Conservation (phyloP, 37 sponge, comb jelly and placozoan species). For the Cliona cf. orientalis region DNA sequence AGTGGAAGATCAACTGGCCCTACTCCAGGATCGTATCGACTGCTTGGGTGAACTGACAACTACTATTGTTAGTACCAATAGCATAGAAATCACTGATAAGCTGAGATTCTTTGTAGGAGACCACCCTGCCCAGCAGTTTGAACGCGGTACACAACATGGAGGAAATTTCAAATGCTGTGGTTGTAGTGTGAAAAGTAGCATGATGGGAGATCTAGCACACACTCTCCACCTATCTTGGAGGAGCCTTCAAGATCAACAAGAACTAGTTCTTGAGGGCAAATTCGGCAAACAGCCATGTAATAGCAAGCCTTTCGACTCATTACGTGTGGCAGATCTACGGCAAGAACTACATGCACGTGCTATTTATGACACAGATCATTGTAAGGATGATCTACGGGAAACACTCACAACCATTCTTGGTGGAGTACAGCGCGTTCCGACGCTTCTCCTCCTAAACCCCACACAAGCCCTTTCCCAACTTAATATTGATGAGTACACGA, state of each 20-base stretch:
- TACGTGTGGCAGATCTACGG: neutral
- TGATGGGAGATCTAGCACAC: neutral
- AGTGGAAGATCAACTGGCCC: conserved; percentile 12
- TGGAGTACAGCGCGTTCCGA: neutral
- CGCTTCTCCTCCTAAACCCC: neutral
- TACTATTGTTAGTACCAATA: neutral
- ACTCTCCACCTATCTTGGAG: neutral
- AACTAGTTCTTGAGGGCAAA: neutral
- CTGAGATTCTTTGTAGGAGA: conserved; percentile 37
- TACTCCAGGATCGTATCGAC: conserved; percentile 24
- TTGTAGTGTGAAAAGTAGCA: neutral
- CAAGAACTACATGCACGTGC: neutral
- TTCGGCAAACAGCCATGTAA: neutral
- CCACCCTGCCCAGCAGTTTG: conserved; percentile 44
- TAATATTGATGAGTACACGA: neutral
- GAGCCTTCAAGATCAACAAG: neutral
- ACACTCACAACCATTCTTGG: neutral
- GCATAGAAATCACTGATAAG: conserved; percentile 15
- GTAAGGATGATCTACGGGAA: neutral
- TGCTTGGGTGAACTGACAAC: conserved; percentile 6
- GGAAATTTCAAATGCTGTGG: neutral
- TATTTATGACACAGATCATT: neutral
- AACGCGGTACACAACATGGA: conserved; percentile 38
- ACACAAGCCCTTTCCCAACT: neutral
- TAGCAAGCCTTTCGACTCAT: neutral